Evolutionary conservation across 2,797 vertebrate genomes (phyloP).

Genomic region (Hafferia zeledoni): DNA sequence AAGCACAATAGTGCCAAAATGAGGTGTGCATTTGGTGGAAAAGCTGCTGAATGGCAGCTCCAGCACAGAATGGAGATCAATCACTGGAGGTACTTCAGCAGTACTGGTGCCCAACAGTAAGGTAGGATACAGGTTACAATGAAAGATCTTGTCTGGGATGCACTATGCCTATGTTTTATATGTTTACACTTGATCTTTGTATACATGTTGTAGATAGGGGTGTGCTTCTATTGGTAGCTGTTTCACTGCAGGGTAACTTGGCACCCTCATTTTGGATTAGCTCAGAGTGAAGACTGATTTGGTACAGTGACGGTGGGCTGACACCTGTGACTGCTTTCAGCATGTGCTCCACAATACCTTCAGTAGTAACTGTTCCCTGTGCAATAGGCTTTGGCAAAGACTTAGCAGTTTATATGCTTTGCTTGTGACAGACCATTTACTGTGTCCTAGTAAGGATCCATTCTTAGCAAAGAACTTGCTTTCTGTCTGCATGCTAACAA

Average conservation of each 20-base stretch:
- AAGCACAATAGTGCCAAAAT: background rate
- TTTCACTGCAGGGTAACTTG: background rate
- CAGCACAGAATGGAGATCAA: background rate
- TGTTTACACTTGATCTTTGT: background rate
- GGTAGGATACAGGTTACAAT: background rate
- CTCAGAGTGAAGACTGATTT: background rate
- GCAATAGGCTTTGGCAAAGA: background rate
- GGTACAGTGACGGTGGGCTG: background rate
- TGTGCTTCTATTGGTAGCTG: background rate
- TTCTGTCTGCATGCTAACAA: background rate
- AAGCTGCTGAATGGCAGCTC: background rate
- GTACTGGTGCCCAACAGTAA: background rate
- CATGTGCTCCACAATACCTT: background rate
- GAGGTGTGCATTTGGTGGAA: background rate
- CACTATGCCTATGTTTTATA: accelerated
- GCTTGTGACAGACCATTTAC: background rate
- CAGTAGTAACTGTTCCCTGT: background rate
- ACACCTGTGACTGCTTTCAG: background rate
- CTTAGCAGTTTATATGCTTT: background rate
- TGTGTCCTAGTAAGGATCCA: background rate
- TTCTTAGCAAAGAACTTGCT: background rate
- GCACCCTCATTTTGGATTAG: background rate
- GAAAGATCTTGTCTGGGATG: background rate
- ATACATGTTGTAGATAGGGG: background rate
- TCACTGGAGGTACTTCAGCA: background rate